These are phyloP conservation scores for Chalcosyrphus nemorum DNA, from an alignment of 2,888 invertebrate species.

Conservation along the genomic window DNA sequence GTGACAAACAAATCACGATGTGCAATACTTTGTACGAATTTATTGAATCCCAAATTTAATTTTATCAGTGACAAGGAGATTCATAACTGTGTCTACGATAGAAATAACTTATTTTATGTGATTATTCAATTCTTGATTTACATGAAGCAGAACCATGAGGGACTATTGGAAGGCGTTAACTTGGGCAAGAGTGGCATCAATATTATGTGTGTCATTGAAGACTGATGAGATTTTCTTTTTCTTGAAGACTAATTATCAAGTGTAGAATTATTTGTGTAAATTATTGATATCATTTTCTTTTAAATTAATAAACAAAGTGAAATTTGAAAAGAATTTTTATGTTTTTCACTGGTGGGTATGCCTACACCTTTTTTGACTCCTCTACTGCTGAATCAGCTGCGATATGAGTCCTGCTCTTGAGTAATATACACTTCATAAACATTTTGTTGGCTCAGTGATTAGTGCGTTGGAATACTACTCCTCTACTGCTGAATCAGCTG, in stretches of 20 bases:
- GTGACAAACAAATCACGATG: constrained; percentile 81
- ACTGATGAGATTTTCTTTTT: constrained; percentile 76
- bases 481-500: no score
- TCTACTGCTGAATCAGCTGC: no score
- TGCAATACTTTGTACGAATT: constrained; percentile 80
- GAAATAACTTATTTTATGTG: constrained; percentile 94
- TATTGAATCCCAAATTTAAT: constrained; percentile 81
- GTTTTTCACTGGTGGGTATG: no score
- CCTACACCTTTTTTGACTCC: no score
- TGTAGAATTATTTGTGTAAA: neutral
- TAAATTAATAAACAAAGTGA: neutral
- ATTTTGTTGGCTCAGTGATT: no score
- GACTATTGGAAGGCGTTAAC: constrained; percentile 90
- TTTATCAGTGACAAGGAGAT: constrained; percentile 85
- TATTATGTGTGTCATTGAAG: constrained; percentile 90
- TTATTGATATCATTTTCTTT: constrained; percentile 8
- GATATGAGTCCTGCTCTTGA: no score
- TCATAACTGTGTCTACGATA: constrained; percentile 88
- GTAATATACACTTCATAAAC: no score
- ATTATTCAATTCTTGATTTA: constrained; percentile 91
- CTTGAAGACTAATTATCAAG: neutral
- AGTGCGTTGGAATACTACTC: no score
- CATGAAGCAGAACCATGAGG: constrained; percentile 88
- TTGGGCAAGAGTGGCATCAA: constrained; percentile 92
- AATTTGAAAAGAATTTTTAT: no score